These are phyloP conservation scores for Melolontha melolontha DNA, from an alignment of 2,888 invertebrate genomes.

Conservation along the genomic window DNA sequence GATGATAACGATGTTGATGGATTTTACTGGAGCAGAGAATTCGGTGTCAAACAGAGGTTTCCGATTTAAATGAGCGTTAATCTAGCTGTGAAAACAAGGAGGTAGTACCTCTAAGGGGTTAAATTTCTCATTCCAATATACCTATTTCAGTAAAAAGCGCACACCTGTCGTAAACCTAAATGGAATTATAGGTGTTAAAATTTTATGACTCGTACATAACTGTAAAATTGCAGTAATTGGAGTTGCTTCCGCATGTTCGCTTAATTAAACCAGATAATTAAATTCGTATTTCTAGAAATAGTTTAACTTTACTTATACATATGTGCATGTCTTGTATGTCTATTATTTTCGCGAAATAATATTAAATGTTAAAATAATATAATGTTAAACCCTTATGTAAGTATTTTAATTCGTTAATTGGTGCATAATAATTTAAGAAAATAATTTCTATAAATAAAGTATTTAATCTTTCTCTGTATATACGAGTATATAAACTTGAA, in stretches of 20 bases:
- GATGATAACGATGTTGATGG: slow-evolving; percentile 25
- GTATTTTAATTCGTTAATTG: too few species aligned
- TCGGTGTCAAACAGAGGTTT: slow-evolving; percentile 27
- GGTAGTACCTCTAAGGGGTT: slow-evolving; percentile 7
- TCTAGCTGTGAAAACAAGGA: slow-evolving; percentile 17
- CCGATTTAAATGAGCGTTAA: slow-evolving; percentile 35
- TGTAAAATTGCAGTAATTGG: slow-evolving; percentile 18
- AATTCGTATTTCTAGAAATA: slow-evolving; percentile 6
- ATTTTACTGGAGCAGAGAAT: slow-evolving; percentile 20
- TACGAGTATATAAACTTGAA: too few species aligned
- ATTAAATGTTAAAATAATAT: too few species aligned
- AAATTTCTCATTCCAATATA: slow-evolving; percentile 26
- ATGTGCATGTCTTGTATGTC: too few species aligned
- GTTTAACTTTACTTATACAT: too few species aligned
- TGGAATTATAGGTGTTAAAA: slow-evolving; percentile 27
- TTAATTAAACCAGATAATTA: slow-evolving; percentile 27
- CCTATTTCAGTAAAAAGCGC: slow-evolving; percentile 7
- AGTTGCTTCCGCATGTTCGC: slow-evolving; percentile 6
- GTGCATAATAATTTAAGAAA: too few species aligned
- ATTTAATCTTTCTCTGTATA: too few species aligned
- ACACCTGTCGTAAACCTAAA: slow-evolving; percentile 27
- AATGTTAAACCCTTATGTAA: too few species aligned
- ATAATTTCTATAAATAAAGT: too few species aligned
- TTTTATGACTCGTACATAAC: slow-evolving; percentile 22
- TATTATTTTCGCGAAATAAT: too few species aligned